phyloP scores from a whole-genome alignment of 2,888 invertebrate genomes.

The Acanthosoma haemorrhoidale region DNA sequence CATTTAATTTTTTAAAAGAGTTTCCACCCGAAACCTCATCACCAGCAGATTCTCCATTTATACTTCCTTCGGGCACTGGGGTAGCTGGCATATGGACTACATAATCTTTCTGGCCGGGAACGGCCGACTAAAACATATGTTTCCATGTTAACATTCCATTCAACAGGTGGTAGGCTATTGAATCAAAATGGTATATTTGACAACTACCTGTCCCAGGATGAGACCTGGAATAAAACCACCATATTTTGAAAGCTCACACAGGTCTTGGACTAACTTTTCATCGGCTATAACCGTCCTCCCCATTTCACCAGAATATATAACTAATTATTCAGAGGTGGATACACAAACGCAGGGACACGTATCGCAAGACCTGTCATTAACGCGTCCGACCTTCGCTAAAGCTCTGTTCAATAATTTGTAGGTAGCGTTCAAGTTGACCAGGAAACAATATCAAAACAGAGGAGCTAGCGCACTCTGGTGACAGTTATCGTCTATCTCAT shows the following conservation, averaged over 20 bases:
- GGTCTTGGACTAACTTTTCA: background rate
- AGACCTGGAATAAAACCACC: conserved; percentile 57
- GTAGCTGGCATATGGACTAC: conserved; percentile 75
- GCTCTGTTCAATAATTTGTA: background rate
- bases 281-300: conserved; percentile 65
- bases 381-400: background rate
- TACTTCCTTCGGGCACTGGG: conserved; percentile 54
- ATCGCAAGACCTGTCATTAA: background rate
- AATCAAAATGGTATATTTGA: conserved; percentile 36
- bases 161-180: conserved; percentile 23
- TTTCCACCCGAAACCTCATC: conserved; percentile 43
- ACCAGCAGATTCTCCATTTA: conserved; percentile 47
- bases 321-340: background rate
- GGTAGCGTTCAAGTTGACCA: background rate
- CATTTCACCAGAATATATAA: conserved; percentile 48
- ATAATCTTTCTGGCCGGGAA: conserved; percentile 62
- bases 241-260: background rate
- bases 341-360: background rate
- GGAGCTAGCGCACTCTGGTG: background rate
- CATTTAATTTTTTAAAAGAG: conserved; percentile 51
- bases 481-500: too few relatives aligned
- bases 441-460: background rate
- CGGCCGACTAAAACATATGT: conserved; percentile 48
- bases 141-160: conserved; percentile 39
- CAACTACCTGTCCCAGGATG: conserved; percentile 72